Percentiles rank a stretch among this genome's conserved stretches.
phyloP scores from a whole-genome alignment of 2,888 invertebrate species.

The Melanostoma mellinum region DNA sequence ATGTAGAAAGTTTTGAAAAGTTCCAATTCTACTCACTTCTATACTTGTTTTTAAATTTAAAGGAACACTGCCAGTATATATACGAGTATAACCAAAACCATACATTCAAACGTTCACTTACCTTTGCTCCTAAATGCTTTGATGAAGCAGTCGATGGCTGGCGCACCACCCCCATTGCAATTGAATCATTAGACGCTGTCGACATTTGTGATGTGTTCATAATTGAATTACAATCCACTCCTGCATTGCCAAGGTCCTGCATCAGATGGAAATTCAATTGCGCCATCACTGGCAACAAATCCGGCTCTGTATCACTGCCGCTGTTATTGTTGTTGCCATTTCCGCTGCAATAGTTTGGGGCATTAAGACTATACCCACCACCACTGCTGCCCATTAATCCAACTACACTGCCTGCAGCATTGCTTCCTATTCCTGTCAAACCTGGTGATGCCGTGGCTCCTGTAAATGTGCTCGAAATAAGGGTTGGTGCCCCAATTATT shows the following conservation, averaged over 20 bases:
- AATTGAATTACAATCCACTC: slow-evolving; percentile 79
- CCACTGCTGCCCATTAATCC: slow-evolving; percentile 47
- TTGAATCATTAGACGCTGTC: slow-evolving; percentile 80
- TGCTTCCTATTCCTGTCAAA: slow-evolving; percentile 55
- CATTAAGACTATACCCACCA: slow-evolving; percentile 54
- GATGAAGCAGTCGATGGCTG: slow-evolving; percentile 43
- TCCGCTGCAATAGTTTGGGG: slow-evolving; percentile 53
- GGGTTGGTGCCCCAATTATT: slow-evolving; percentile 76
- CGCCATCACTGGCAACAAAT: slow-evolving; percentile 75
- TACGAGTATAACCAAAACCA: background rate
- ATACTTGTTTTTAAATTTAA: too few species aligned
- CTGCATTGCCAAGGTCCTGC: slow-evolving; percentile 74
- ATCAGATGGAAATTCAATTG: slow-evolving; percentile 80
- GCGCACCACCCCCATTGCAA: slow-evolving; percentile 68
- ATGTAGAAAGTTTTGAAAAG: too few species aligned
- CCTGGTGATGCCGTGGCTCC: slow-evolving; percentile 73
- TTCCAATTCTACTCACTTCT: too few species aligned
- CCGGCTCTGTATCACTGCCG: slow-evolving; percentile 75
- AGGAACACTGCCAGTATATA: too few species aligned
- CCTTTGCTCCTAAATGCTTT: slow-evolving; percentile 64
- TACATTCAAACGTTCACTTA: slow-evolving; percentile 24
- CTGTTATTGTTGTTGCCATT: slow-evolving; percentile 71
- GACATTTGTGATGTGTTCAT: slow-evolving; percentile 82
- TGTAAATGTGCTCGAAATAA: slow-evolving; percentile 76
- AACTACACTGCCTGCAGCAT: slow-evolving; percentile 42